A percentile compares a stretch with the other conserved stretches of the same genome.
Conservation (phyloP, 1,140 invertebrate genomes). For the Drosophila tristis region DNA sequence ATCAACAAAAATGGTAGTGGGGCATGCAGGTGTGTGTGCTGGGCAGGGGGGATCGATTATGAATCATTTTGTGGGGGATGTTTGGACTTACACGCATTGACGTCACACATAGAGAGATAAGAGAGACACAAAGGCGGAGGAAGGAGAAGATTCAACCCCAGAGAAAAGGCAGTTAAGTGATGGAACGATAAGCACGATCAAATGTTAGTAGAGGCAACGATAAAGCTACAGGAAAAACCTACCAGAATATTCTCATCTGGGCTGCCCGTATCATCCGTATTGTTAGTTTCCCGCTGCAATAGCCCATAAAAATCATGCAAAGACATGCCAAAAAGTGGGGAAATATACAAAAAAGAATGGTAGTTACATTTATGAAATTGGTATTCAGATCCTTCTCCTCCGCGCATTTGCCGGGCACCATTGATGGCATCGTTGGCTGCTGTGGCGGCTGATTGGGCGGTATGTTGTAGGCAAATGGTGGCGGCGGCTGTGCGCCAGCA, state of each 20-base stretch:
- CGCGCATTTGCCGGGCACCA: slow-evolving; percentile 76
- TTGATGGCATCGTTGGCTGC: slow-evolving; percentile 20
- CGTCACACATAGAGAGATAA: slow-evolving; percentile 38
- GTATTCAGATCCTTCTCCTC: slow-evolving; percentile 86
- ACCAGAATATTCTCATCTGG: slow-evolving; percentile 86
- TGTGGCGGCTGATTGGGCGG: slow-evolving; percentile 85
- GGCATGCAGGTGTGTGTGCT: slow-evolving; percentile 7
- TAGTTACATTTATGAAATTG: slow-evolving; percentile 86
- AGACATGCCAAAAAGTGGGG: slow-evolving; percentile 44
- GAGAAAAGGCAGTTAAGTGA: slow-evolving; percentile 30
- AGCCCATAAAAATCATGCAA: slow-evolving; percentile 55
- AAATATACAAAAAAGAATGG: background rate
- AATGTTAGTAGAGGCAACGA: slow-evolving; percentile 42
- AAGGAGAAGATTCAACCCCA: slow-evolving; percentile 10
- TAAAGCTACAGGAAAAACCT: slow-evolving; percentile 56
- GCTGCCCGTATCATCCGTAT: slow-evolving; percentile 83
- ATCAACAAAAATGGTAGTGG: slow-evolving; percentile 28
- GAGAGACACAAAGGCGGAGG: background rate
- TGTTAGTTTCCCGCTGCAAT: slow-evolving; percentile 61
- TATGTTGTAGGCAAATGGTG: slow-evolving; percentile 90
- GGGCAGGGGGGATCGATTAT: slow-evolving; percentile 14
- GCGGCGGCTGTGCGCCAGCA: slow-evolving; percentile 80
- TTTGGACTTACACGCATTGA: slow-evolving; percentile 64
- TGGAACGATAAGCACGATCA: slow-evolving; percentile 65
- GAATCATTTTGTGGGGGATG: slow-evolving; percentile 39